phyloP scores from a whole-genome alignment of 2,888 invertebrate species.

The Melinopterus prodromus region DNA sequence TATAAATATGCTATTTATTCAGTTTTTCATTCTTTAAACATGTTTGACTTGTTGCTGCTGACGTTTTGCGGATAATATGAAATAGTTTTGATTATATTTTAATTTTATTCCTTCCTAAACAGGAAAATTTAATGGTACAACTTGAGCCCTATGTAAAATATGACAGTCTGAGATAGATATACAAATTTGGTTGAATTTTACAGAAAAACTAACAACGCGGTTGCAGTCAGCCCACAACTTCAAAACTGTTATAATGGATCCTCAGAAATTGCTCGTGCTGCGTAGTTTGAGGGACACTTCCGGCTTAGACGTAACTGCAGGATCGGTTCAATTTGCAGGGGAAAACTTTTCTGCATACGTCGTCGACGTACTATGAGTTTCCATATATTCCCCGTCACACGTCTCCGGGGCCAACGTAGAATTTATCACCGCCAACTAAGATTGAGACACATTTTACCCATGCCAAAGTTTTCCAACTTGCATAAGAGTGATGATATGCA shows the following conservation, averaged over 20 bases:
- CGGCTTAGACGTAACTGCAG: background rate
- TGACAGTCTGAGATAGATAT: too few relatives aligned
- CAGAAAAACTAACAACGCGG: background rate
- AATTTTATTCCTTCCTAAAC: too few relatives aligned
- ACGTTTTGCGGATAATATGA: too few relatives aligned
- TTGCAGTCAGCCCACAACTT: background rate
- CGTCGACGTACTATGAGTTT: background rate
- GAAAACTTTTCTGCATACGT: background rate
- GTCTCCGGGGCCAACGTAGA: background rate
- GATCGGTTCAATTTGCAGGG: background rate
- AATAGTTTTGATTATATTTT: too few relatives aligned
- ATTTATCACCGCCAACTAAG: conserved; percentile 4
- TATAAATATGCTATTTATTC: too few relatives aligned
- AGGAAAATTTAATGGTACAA: too few relatives aligned
- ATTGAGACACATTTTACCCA: background rate
- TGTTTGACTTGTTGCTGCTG: too few relatives aligned
- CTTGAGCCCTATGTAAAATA: too few relatives aligned
- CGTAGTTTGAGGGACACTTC: background rate
- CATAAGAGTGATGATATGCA: conserved; percentile 4
- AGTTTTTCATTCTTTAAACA: too few relatives aligned
- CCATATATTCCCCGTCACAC: background rate
- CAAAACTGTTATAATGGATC: conserved; percentile 39
- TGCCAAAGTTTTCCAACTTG: conserved; percentile 4
- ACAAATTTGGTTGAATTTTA: too few relatives aligned
- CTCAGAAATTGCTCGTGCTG: conserved; percentile 38